Conservation (phyloP, 2,113 vertebrate species). For the Cariama cristata region DNA sequence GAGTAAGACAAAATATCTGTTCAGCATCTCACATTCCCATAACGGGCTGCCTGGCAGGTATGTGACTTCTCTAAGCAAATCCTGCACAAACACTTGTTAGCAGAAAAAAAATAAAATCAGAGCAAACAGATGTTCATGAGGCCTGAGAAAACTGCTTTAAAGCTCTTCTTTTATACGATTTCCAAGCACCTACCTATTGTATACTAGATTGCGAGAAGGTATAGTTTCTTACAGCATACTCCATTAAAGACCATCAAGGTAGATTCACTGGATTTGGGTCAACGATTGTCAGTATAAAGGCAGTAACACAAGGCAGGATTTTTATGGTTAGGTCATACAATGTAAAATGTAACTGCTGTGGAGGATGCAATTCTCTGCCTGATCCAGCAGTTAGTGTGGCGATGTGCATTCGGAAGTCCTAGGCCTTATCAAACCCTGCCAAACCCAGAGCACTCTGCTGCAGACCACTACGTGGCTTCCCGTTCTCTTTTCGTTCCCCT, state of each 20-base stretch:
- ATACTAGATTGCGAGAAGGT: not conserved
- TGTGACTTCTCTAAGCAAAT: not conserved
- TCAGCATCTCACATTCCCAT: not conserved
- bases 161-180: not conserved
- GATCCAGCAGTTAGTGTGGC: rapidly evolving
- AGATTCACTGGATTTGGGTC: not conserved
- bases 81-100: not conserved
- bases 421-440: not conserved
- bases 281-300: not conserved
- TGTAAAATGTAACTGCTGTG: not conserved
- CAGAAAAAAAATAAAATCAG: not conserved
- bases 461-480: not conserved
- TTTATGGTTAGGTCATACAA: not conserved
- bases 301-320: not conserved
- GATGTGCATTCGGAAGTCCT: rapidly evolving
- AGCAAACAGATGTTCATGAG: not conserved
- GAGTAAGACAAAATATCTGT: not conserved
- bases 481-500: too few species aligned
- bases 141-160: not conserved
- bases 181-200: not conserved
- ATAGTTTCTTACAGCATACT: not conserved
- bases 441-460: rapidly evolving
- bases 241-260: not conserved
- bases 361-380: rapidly evolving
- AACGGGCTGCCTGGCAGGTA: not conserved